Conservation (phyloP, 2,113 vertebrate species). For the Ptilorrhoa leucosticta region DNA sequence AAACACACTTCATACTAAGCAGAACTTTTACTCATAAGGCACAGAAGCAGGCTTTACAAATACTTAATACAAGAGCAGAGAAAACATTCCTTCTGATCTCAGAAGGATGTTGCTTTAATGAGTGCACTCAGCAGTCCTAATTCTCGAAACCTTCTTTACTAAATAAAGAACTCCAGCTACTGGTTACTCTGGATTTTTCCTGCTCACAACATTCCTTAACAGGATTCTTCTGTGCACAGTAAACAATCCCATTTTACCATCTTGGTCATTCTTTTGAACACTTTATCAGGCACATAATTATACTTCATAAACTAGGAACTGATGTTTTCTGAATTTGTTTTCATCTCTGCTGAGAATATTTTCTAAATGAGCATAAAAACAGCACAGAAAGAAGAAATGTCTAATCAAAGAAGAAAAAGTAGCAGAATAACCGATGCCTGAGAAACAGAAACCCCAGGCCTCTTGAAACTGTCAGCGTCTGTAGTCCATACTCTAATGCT, state of each 20-base stretch:
- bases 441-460: background rate
- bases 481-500: background rate
- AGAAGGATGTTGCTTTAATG: background rate
- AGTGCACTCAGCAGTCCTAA: background rate
- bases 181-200: slow-evolving; percentile 6
- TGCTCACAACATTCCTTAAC: background rate
- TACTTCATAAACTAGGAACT: background rate
- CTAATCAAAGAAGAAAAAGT: background rate
- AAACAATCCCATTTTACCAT: background rate
- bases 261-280: background rate
- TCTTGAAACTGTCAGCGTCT: background rate
- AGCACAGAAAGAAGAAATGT: background rate
- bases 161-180: slow-evolving; percentile 26
- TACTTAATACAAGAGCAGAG: background rate
- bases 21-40: background rate
- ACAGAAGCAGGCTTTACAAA: background rate
- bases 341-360: background rate
- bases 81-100: background rate
- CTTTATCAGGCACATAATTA: background rate
- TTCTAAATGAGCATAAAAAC: background rate
- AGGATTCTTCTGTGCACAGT: background rate
- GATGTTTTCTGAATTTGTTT: background rate
- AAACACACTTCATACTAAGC: background rate
- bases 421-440: background rate
- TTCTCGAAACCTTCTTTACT: slow-evolving; percentile 39